Conservation (phyloP, 2,888 invertebrate genomes). For the Theodoxus fluviatilis region DNA sequence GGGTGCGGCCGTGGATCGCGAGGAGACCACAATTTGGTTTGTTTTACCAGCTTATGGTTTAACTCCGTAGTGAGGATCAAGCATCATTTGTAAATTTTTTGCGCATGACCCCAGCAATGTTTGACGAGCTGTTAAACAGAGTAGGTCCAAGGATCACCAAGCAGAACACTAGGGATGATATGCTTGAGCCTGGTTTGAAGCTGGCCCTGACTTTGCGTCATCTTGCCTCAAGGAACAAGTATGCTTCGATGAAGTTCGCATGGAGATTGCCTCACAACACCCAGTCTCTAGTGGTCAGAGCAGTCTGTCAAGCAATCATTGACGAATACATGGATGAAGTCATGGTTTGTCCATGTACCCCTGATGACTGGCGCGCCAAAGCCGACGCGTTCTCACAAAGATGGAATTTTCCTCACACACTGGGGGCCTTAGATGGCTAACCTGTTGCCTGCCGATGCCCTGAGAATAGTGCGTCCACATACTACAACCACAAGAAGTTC, state of each 20-base stretch:
- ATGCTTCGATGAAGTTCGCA: slow-evolving; percentile 32
- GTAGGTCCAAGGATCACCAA: slow-evolving; percentile 33
- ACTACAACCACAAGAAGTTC: slow-evolving; percentile 40
- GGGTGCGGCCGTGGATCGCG: slow-evolving; percentile 36
- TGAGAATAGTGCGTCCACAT: slow-evolving; percentile 32
- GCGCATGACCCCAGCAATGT: slow-evolving; percentile 39
- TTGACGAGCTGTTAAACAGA: slow-evolving; percentile 36
- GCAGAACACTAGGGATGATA: slow-evolving; percentile 25
- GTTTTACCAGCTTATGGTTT: slow-evolving; percentile 34
- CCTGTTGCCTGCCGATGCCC: slow-evolving; percentile 38
- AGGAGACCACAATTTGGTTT: slow-evolving; percentile 32
- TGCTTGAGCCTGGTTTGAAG: slow-evolving; percentile 32
- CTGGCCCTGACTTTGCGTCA: slow-evolving; percentile 32
- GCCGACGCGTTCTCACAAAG: slow-evolving; percentile 27
- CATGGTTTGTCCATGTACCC: slow-evolving; percentile 28
- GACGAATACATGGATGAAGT: slow-evolving; percentile 33
- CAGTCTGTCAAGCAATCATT: slow-evolving; percentile 35
- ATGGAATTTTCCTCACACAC: slow-evolving; percentile 26
- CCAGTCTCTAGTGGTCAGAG: slow-evolving; percentile 32
- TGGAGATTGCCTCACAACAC: slow-evolving; percentile 38
- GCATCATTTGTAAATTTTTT: slow-evolving; percentile 37
- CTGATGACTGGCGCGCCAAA: slow-evolving; percentile 27
- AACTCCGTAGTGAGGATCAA: slow-evolving; percentile 37
- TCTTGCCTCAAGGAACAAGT: slow-evolving; percentile 36
- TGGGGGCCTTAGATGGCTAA: slow-evolving; percentile 41